Conservation (phyloP, 2,888 invertebrate genomes). For the Dendrolimus houi region DNA sequence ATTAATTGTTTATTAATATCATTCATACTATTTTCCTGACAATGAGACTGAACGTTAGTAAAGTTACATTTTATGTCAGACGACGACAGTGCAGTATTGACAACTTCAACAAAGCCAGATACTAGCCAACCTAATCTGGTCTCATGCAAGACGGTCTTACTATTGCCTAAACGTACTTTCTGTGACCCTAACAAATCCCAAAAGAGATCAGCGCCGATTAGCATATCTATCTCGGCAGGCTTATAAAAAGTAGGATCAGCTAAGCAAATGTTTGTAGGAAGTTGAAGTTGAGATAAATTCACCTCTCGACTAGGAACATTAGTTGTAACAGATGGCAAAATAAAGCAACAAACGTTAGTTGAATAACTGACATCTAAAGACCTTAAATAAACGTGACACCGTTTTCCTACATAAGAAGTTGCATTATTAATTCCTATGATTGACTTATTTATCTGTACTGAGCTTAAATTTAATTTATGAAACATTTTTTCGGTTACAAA, state of each 20-base stretch:
- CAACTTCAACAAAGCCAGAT: constrained; percentile 1
- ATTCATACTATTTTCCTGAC: no score
- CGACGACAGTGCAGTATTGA: no score
- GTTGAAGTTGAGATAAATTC: constrained; percentile 1
- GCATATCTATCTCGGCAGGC: constrained; percentile 9
- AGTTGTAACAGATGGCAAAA: constrained; percentile 13
- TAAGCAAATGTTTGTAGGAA: constrained; percentile 6
- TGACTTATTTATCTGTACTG: constrained; percentile 4
- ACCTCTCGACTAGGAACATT: constrained; percentile 9
- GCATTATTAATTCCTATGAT: constrained; percentile 13
- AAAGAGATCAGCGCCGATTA: constrained; percentile 16
- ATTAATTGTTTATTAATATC: no score
- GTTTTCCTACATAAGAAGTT: constrained; percentile 6
- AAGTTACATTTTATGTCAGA: no score
- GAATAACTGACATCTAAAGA: constrained; percentile 8
- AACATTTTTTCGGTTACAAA: constrained; percentile 7
- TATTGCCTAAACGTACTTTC: constrained; percentile 9
- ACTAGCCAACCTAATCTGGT: constrained; percentile 15
- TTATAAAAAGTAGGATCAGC: constrained; percentile 9
- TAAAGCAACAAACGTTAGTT: constrained; percentile 9
- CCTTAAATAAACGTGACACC: constrained; percentile 6
- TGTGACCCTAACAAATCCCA: constrained; percentile 15
- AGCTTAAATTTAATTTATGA: constrained; percentile 3
- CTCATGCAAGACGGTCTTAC: constrained; percentile 10
- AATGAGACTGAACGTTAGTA: no score